Evolutionary conservation across 2,888 invertebrate species (phyloP).

Genomic region (Tenodera sinensis): DNA sequence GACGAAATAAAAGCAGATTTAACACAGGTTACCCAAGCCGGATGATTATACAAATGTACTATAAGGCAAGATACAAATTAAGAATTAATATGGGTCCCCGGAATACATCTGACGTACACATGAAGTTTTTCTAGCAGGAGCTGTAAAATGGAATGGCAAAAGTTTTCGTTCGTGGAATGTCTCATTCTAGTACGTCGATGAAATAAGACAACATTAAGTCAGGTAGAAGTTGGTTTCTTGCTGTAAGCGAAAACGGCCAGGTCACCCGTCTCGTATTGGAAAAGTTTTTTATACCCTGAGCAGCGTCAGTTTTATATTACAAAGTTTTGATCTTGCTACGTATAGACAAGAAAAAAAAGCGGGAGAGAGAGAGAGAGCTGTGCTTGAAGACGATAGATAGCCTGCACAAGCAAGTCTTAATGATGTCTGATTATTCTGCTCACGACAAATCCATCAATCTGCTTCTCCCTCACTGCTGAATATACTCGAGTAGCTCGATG

Average conservation of each 20-base stretch:
- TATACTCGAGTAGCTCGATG: not conserved
- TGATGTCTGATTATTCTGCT: not conserved
- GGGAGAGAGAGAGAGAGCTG: not conserved
- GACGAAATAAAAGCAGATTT: no score
- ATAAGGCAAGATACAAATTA: no score
- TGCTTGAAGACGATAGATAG: not conserved
- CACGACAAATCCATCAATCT: not conserved
- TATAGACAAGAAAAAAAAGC: not conserved
- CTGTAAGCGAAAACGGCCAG: not conserved
- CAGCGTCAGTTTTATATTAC: conserved; percentile 14
- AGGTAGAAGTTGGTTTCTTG: not conserved
- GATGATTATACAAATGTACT: no score
- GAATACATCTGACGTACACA: no score
- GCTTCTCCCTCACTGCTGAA: not conserved
- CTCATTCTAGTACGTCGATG: not conserved
- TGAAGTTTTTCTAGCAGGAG: not conserved
- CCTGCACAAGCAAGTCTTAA: not conserved
- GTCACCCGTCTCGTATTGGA: conserved; percentile 7
- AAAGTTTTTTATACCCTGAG: conserved; percentile 21
- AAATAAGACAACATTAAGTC: not conserved
- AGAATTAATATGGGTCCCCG: no score
- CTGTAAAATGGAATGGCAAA: not conserved
- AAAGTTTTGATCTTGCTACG: conserved; percentile 20
- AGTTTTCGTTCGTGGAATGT: not conserved
- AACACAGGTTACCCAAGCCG: no score